phyloP scores from a whole-genome alignment of 2,113 vertebrate genomes.

The Tretioscincus oriximinensis region DNA sequence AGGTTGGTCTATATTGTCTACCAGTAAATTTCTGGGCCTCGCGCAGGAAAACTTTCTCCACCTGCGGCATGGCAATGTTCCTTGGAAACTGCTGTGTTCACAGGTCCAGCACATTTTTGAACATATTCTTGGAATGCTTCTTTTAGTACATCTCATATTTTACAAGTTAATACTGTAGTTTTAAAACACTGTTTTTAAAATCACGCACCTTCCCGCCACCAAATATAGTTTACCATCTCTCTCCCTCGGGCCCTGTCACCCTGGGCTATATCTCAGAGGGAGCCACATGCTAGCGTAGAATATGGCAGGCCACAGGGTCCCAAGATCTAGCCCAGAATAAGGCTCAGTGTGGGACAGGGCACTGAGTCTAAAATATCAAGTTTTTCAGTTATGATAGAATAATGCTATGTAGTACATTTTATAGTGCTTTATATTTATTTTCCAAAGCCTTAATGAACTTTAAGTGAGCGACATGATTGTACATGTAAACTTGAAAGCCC shows the following conservation, averaged over 20 bases:
- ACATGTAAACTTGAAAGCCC: constrained; percentile 52
- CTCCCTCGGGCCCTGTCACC: not conserved
- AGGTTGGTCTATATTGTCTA: not conserved
- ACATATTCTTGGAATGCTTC: constrained; percentile 47
- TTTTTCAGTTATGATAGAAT: not conserved
- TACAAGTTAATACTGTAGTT: constrained; percentile 17
- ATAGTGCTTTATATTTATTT: constrained; percentile 47
- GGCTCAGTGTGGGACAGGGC: too few species aligned
- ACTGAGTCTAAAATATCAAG: not conserved
- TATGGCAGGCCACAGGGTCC: too few species aligned
- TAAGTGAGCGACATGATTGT: constrained; percentile 39
- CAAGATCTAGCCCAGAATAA: too few species aligned
- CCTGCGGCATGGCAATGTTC: not conserved
- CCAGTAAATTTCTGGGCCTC: not conserved
- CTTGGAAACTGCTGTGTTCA: too few species aligned
- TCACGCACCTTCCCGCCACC: constrained; percentile 22
- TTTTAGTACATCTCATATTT: constrained; percentile 53
- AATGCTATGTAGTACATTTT: constrained; percentile 28
- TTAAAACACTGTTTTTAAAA: constrained; percentile 45
- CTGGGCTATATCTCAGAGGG: too few species aligned
- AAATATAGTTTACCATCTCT: constrained; percentile 11
- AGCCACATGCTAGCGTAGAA: too few species aligned
- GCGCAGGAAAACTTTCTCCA: not conserved
- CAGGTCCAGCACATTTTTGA: not conserved
- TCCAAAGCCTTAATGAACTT: constrained; percentile 49